phyloP scores from a whole-genome alignment of 2,888 invertebrate genomes.

The Camponotus fellah region DNA sequence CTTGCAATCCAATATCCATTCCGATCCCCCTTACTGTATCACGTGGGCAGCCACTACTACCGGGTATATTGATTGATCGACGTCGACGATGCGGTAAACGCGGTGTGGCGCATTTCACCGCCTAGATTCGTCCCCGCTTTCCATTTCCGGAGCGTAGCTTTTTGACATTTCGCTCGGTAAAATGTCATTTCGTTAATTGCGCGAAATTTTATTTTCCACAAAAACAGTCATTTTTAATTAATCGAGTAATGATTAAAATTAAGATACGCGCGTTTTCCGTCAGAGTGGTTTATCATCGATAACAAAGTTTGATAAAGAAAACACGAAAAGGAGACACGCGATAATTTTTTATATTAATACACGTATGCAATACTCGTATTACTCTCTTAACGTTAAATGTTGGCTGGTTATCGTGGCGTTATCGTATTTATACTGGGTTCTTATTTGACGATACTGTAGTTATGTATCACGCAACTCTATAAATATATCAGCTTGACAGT shows the following conservation, averaged over 20 bases:
- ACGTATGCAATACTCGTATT: not conserved
- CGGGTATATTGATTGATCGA: constrained; percentile 79
- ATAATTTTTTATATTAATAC: constrained; percentile 26
- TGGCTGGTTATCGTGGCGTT: constrained; percentile 33
- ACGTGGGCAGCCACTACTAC: constrained; percentile 74
- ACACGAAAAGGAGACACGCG: not conserved
- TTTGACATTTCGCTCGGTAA: constrained; percentile 6
- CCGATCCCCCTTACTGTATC: constrained; percentile 66
- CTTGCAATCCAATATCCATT: constrained; percentile 81
- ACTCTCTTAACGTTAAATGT: not conserved
- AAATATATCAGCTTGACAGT: constrained; percentile 75
- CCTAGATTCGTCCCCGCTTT: constrained; percentile 26
- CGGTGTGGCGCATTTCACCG: constrained; percentile 38
- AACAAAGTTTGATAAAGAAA: not conserved
- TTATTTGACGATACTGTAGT: constrained; percentile 38
- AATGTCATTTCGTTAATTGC: not conserved
- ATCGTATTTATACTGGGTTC: constrained; percentile 21
- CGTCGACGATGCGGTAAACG: constrained; percentile 60
- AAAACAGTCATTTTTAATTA: not conserved
- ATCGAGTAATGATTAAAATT: not conserved
- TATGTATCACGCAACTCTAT: constrained; percentile 70
- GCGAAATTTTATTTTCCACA: not conserved
- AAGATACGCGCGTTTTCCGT: not conserved
- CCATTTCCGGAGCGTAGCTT: constrained; percentile 21
- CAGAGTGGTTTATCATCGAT: not conserved